Evolutionary conservation across 2,888 invertebrate species (phyloP), one percentile per base, ranked within the genome.

Genomic region (Pyrrhia umbra): DNA sequence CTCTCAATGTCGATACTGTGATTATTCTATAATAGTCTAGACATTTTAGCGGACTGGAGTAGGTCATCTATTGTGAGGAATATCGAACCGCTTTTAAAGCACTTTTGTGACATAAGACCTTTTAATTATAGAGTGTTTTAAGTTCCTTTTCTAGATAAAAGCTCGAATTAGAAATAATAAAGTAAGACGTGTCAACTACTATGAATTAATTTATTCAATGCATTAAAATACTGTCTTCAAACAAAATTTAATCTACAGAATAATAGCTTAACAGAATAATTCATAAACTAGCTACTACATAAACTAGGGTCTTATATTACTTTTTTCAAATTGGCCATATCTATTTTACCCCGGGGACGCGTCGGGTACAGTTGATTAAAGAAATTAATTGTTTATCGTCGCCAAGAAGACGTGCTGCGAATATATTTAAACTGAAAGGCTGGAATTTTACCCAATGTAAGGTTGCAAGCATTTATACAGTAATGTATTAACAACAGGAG

Each of bases 361-460:
- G 69, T 75, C 70, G 65, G 68, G 75, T 64, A 71, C 76, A 79
- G 59, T 88, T 88, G 88, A 88, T 89, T 88, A 88, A 89, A 89
- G 82, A 88, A 86, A 89, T 90, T 90, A 88, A 90, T 89, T 89
- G 90, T 88, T 88, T 85, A 88, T 86, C 70, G 84, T 75, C 78
- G 65, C 66, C 60, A 66, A 62, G 64, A 66, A 65, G 72, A 88
- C 89, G 89, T 85, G 88, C 83, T 77, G 77, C 58, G 85, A 86
- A 85, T 87, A 83, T 75, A 69, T 79, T 76, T 67, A 45, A 68
- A 70, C 55, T 65, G 55, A 67, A 64, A 70, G 50, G 68, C 59
- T 57, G 49, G 34, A 47, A 55, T 61, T 56, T 58, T 61, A 49
- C 45, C 5, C 37, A 45, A 63, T 42, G 20, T 58, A 70, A 79